Percentiles rank a stretch among this genome's conserved stretches.
Evolutionary conservation across 2,888 invertebrate genomes (phyloP).

Genomic region (Nemotelus nigrinus): DNA sequence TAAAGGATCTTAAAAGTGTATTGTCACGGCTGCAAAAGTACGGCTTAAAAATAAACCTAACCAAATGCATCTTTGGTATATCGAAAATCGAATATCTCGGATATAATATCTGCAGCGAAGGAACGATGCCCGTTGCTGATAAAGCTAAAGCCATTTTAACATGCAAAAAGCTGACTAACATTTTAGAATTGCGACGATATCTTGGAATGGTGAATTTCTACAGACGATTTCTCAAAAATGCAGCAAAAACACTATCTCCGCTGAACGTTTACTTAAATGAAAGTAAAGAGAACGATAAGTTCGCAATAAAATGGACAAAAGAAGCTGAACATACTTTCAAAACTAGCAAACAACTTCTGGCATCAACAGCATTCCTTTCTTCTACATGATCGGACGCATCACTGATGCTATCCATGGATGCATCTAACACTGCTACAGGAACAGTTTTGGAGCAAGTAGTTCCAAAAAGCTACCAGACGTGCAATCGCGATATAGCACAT

Average conservation of each 20-base stretch:
- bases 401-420: too few species aligned
- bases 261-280: not conserved
- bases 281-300: too few species aligned
- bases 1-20: not conserved
- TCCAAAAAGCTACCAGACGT: too few species aligned
- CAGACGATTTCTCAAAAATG: not conserved
- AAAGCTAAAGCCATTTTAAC: not conserved
- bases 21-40: not conserved
- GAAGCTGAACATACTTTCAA: not conserved
- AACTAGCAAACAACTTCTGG: not conserved
- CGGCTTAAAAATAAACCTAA: not conserved
- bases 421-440: too few species aligned
- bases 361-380: too few species aligned
- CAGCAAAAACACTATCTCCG: not conserved
- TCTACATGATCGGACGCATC: too few species aligned
- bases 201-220: constrained; percentile 12
- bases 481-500: too few species aligned
- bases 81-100: not conserved
- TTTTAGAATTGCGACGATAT: not conserved
- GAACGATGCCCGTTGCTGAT: not conserved
- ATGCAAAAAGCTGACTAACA: not conserved
- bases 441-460: too few species aligned
- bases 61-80: not conserved
- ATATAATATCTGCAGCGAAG: not conserved
- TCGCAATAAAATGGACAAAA: not conserved